phyloP scores from a whole-genome alignment of 2,888 invertebrate genomes.

The Apamea crenata region DNA sequence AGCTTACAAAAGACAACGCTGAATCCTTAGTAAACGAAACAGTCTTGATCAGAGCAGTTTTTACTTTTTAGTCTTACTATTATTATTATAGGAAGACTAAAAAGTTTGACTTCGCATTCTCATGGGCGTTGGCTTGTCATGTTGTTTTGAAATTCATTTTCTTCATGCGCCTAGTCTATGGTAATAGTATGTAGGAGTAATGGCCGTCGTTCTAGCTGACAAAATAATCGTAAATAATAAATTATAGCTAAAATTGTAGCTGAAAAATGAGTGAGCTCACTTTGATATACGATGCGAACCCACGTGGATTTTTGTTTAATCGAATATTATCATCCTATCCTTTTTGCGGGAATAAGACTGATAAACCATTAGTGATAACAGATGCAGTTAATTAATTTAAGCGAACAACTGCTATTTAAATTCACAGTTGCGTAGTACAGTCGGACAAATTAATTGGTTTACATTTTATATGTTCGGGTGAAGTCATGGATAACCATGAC shows the following conservation, averaged over 20 bases:
- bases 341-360: slow-evolving; percentile 1
- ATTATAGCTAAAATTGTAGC: slow-evolving; percentile 37
- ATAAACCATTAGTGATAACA: neutral
- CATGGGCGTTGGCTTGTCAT: neutral
- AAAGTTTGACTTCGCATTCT: neutral
- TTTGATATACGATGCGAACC: slow-evolving; percentile 46
- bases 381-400: neutral
- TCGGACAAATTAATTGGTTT: no score
- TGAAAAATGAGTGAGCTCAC: slow-evolving; percentile 45
- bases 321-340: neutral
- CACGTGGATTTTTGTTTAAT: slow-evolving; percentile 44
- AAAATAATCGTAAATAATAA: slow-evolving; percentile 67
- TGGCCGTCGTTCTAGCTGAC: slow-evolving; percentile 49
- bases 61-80: neutral
- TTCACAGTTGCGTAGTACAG: neutral
- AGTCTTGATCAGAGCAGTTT: neutral
- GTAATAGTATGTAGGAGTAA: slow-evolving; percentile 55
- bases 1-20: neutral
- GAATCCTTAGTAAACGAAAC: neutral
- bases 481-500: no score
- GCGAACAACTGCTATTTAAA: neutral
- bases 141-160: neutral
- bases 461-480: no score
- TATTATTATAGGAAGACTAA: neutral
- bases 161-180: slow-evolving; percentile 16